Conservation (phyloP, 2,888 invertebrate genomes). For the Agrotis puta region DNA sequence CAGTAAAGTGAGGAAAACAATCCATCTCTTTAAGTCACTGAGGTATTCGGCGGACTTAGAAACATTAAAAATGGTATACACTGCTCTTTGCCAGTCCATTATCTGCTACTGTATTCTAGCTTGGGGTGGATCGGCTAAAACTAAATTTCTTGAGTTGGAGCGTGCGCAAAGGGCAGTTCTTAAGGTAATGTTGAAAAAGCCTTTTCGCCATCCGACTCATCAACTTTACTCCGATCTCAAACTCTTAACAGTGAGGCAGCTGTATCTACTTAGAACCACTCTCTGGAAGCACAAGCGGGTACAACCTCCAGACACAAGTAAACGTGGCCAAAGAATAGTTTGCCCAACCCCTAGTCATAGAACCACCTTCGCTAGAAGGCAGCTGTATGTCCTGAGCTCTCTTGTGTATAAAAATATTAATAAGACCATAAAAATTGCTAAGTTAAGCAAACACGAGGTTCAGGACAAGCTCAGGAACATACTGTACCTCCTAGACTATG, state of each 20-base stretch:
- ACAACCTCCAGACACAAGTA: background rate
- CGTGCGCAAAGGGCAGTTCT: background rate
- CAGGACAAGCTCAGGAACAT: too few relatives aligned
- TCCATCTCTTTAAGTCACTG: too few relatives aligned
- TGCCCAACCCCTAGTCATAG: background rate
- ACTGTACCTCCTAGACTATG: too few relatives aligned
- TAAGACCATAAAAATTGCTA: background rate
- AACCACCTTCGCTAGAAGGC: background rate
- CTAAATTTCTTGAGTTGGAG: background rate
- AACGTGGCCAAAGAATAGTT: background rate
- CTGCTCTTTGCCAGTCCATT: slow-evolving; percentile 9
- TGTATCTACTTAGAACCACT: background rate
- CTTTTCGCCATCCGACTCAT: background rate
- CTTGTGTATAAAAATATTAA: background rate
- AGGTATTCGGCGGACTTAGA: too few relatives aligned
- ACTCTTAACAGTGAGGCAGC: too few relatives aligned
- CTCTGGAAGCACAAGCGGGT: background rate
- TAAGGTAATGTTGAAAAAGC: background rate
- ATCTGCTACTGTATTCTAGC: slow-evolving; percentile 3
- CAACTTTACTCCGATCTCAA: background rate
- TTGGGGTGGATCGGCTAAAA: background rate
- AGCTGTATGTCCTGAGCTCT: background rate
- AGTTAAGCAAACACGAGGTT: background rate
- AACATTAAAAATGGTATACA: background rate
- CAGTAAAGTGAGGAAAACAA: too few relatives aligned